Percentiles rank a stretch among this genome's conserved stretches.
Evolutionary conservation across 2,888 invertebrate genomes (phyloP).

Genomic region (Volucella zonaria): DNA sequence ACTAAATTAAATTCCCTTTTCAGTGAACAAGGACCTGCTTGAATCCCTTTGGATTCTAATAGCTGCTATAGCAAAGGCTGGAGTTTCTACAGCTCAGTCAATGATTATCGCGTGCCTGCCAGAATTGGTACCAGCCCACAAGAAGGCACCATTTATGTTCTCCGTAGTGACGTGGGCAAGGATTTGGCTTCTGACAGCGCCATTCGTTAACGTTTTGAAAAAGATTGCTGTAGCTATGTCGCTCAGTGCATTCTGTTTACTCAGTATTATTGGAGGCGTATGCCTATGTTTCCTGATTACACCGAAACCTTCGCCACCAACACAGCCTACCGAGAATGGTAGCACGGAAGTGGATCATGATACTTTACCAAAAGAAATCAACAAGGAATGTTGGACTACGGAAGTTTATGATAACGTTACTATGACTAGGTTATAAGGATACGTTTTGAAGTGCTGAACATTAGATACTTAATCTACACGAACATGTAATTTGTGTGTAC

Average conservation of each 20-base stretch:
- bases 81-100: slow-evolving; percentile 82
- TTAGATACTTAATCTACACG: slow-evolving; percentile 29
- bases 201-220: slow-evolving; percentile 81
- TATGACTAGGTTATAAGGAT: slow-evolving; percentile 14
- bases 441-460: not conserved
- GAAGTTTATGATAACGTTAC: slow-evolving; percentile 58
- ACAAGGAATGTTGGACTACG: slow-evolving; percentile 61
- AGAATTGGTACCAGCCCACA: slow-evolving; percentile 81
- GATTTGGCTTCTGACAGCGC: slow-evolving; percentile 81
- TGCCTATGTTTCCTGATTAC: slow-evolving; percentile 79
- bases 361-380: slow-evolving; percentile 22
- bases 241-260: slow-evolving; percentile 79
- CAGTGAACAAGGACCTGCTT: slow-evolving; percentile 79
- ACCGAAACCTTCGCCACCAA: slow-evolving; percentile 66
- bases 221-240: slow-evolving; percentile 80
- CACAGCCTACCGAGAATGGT: slow-evolving; percentile 28
- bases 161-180: slow-evolving; percentile 82
- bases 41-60: slow-evolving; percentile 81
- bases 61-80: slow-evolving; percentile 81
- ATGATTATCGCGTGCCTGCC: slow-evolving; percentile 82
- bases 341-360: slow-evolving; percentile 39
- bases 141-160: slow-evolving; percentile 80
- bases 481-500: slow-evolving; percentile 9
- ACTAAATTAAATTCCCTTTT: slow-evolving; percentile 44
- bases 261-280: slow-evolving; percentile 81